Evolutionary conservation across 2,113 vertebrate genomes (phyloP).

Genomic region (Sclerurus mexicanus): DNA sequence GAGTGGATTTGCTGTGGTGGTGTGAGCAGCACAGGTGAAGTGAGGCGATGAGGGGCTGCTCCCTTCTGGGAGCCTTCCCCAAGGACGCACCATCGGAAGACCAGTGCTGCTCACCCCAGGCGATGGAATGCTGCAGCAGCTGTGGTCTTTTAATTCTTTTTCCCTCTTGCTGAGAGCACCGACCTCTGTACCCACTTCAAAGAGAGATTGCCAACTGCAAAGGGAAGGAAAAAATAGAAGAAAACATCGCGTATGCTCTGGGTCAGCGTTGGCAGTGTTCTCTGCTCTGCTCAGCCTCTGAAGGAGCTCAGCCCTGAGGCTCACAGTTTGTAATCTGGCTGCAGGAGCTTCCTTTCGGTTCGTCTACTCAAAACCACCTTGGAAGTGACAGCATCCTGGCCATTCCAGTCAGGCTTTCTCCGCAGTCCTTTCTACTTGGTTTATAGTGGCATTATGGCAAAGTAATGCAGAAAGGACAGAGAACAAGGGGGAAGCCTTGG

Average conservation of each 20-base stretch:
- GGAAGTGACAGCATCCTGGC: neutral
- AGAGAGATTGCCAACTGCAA: neutral
- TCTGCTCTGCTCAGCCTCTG: neutral
- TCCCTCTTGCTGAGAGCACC: neutral
- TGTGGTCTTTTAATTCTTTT: neutral
- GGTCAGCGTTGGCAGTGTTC: neutral
- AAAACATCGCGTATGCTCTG: rapidly evolving
- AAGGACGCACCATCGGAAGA: rapidly evolving
- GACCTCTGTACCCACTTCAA: neutral
- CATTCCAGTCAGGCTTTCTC: neutral
- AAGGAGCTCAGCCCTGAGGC: neutral
- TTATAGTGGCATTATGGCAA: neutral
- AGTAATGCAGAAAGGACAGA: neutral
- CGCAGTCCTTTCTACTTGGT: rapidly evolving
- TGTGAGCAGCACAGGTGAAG: rapidly evolving
- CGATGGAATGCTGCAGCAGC: neutral
- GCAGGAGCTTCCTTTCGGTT: neutral
- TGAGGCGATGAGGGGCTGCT: neutral
- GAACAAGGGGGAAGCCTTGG: neutral
- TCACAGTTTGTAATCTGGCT: neutral
- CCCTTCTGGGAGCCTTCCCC: neutral
- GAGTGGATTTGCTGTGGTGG: rapidly evolving
- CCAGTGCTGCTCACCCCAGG: neutral
- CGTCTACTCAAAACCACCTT: neutral
- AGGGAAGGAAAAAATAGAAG: neutral